phyloP scores from a whole-genome alignment of 2,113 vertebrate genomes.

The Mirounga angustirostris region DNA sequence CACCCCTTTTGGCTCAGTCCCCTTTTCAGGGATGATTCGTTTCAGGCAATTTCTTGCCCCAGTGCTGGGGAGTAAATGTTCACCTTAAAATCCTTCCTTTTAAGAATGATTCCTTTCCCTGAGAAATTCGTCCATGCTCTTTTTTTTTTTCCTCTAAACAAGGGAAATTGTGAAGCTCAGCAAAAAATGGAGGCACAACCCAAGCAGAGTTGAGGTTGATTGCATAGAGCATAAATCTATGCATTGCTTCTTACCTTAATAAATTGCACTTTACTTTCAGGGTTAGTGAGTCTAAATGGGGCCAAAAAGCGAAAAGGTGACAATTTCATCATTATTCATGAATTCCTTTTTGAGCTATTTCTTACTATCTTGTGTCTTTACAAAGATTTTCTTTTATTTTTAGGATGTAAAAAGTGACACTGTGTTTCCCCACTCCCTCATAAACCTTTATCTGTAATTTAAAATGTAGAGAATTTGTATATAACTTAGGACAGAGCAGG shows the following conservation, averaged over 20 bases:
- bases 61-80: not conserved
- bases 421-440: not conserved
- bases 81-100: not conserved
- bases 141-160: not conserved
- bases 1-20: not conserved
- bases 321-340: not conserved
- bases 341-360: conserved; percentile 3
- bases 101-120: not conserved
- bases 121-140: not conserved
- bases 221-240: not conserved
- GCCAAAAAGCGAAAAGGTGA: not conserved
- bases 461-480: not conserved
- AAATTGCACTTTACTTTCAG: not conserved
- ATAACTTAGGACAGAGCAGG: not conserved
- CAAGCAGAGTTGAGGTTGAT: not conserved
- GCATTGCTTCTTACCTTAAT: not conserved
- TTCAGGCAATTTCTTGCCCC: conserved; percentile 26
- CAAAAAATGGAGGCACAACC: not conserved
- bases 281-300: not conserved
- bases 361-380: not conserved
- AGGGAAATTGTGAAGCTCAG: conserved; percentile 5
- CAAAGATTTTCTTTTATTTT: not conserved
- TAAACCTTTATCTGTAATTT: conserved; percentile 25
- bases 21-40: not conserved
- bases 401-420: not conserved